Percentiles rank a stretch among this genome's conserved stretches.
phyloP scores from a whole-genome alignment of 2,797 vertebrate genomes.

The Echiichthys vipera region DNA sequence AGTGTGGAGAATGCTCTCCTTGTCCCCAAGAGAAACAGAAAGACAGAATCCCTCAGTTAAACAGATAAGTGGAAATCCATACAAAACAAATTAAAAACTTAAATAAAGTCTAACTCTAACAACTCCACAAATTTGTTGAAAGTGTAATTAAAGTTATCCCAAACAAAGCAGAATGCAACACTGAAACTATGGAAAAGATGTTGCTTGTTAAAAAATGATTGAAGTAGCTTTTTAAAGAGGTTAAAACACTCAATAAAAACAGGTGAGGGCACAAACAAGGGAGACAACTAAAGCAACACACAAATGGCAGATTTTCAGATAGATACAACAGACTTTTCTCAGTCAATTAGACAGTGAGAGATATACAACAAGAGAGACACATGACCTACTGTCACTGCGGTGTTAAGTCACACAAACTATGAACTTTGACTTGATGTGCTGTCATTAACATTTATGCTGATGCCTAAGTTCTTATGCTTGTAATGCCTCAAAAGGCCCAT shows the following conservation, averaged over 20 bases:
- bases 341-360: constrained; percentile 1
- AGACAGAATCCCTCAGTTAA: background rate
- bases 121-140: background rate
- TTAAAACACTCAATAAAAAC: background rate
- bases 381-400: background rate
- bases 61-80: constrained; percentile 25
- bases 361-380: background rate
- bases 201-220: background rate
- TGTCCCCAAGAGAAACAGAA: background rate
- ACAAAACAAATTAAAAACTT: constrained; percentile 12
- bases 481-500: constrained; percentile 16
- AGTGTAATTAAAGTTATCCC: constrained; percentile 7
- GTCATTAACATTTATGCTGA: constrained; percentile 35
- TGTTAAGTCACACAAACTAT: constrained; percentile 23
- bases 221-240: background rate
- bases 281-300: constrained; percentile 1
- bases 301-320: background rate
- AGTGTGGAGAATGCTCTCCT: background rate
- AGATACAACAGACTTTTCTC: background rate
- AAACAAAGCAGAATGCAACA: constrained; percentile 5
- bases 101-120: background rate
- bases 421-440: constrained; percentile 30
- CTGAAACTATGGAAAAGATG: background rate
- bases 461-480: constrained; percentile 7
- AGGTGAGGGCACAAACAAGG: background rate